Conservation (phyloP, 1,140 invertebrate species). For the Artemia franciscana region DNA sequence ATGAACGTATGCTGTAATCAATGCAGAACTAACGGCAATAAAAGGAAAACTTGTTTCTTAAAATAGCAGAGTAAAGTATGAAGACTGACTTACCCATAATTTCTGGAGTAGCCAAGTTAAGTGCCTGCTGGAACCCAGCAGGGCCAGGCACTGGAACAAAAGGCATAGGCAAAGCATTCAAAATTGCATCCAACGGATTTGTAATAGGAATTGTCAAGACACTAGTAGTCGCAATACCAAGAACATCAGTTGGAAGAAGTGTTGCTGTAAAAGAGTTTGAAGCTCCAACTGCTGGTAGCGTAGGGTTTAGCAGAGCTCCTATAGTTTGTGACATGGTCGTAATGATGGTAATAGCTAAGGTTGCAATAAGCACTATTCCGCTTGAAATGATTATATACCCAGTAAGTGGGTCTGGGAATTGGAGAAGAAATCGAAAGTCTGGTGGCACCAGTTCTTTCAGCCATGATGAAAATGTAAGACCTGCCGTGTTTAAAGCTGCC, state of each 20-base stretch:
- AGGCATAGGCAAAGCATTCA: background rate
- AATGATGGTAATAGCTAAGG: background rate
- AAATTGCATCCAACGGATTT: background rate
- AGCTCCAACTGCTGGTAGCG: background rate
- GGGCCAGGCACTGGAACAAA: background rate
- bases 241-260: background rate
- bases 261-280: background rate
- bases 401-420: background rate
- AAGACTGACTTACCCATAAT: no score
- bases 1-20: no score
- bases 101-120: no score
- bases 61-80: no score
- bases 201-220: background rate
- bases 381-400: background rate
- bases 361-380: background rate
- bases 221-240: background rate
- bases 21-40: no score
- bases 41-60: no score
- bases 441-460: background rate
- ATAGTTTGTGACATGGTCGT: background rate
- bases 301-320: background rate
- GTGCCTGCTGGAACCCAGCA: no score
- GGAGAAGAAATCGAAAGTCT: background rate
- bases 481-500: background rate
- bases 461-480: background rate